phyloP scores from a whole-genome alignment of 2,113 vertebrate genomes.

The Pachypanchax playfairii region DNA sequence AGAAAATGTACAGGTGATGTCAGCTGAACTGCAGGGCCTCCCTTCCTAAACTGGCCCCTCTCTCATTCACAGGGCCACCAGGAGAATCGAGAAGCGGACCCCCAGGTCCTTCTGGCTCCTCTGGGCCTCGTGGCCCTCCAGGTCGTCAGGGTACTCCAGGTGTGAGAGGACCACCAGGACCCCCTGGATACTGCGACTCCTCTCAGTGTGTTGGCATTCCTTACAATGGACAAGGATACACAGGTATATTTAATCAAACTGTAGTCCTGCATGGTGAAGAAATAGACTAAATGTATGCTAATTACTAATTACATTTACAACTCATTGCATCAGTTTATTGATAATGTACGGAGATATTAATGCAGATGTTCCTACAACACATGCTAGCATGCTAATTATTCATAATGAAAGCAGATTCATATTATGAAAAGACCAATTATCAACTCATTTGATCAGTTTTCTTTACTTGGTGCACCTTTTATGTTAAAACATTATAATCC shows the following conservation, averaged over 20 bases:
- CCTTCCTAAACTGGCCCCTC: slow-evolving; percentile 12
- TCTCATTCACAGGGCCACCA: slow-evolving; percentile 83
- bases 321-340: slow-evolving; percentile 42
- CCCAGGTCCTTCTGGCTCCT: slow-evolving; percentile 88
- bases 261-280: slow-evolving; percentile 58
- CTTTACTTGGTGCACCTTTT: background rate
- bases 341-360: slow-evolving; percentile 63
- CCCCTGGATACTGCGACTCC: slow-evolving; percentile 96
- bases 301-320: slow-evolving; percentile 56
- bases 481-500: background rate
- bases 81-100: slow-evolving; percentile 93
- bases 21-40: slow-evolving; percentile 26
- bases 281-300: slow-evolving; percentile 57
- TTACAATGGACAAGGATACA: slow-evolving; percentile 98
- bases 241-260: slow-evolving; percentile 83
- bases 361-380: slow-evolving; percentile 12
- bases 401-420: background rate
- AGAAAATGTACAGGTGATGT: slow-evolving; percentile 64
- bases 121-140: slow-evolving; percentile 89
- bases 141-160: slow-evolving; percentile 92
- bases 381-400: background rate
- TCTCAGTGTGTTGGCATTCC: slow-evolving; percentile 98
- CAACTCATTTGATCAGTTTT: background rate
- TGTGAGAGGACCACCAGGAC: slow-evolving; percentile 91
- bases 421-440: background rate